Conservation (phyloP, 2,888 invertebrate species). For the Erpobdella octoculata region DNA sequence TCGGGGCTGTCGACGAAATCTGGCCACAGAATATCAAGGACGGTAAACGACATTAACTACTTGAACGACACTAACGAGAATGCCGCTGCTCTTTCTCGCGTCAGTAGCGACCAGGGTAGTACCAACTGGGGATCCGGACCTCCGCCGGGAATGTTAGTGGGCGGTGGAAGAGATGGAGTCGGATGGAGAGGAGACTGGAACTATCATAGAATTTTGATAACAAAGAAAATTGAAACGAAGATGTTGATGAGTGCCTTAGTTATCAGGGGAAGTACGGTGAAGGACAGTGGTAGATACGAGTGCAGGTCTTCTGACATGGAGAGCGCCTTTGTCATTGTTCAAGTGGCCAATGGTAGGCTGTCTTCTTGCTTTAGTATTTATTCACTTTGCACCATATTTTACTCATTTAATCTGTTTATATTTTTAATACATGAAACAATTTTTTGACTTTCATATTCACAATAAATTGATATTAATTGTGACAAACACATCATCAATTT, state of each 20-base stretch:
- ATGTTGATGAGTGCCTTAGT: slow-evolving; percentile 43
- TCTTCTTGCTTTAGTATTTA: neutral
- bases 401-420: neutral
- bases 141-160: neutral
- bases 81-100: too few relatives aligned
- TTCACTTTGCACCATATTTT: neutral
- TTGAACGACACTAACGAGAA: too few relatives aligned
- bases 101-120: too few relatives aligned
- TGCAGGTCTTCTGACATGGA: slow-evolving; percentile 34
- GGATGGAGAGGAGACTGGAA: neutral
- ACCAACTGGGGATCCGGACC: neutral
- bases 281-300: slow-evolving; percentile 44
- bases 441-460: neutral
- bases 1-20: neutral
- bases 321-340: neutral
- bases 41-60: too few relatives aligned
- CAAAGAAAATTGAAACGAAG: slow-evolving; percentile 43
- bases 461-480: neutral
- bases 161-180: neutral
- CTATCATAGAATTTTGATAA: slow-evolving; percentile 41
- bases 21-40: too few relatives aligned
- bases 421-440: neutral
- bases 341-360: neutral
- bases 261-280: slow-evolving; percentile 41
- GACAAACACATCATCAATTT: neutral